Conservation (phyloP, 2,113 vertebrate species). For the Vombatus ursinus region DNA sequence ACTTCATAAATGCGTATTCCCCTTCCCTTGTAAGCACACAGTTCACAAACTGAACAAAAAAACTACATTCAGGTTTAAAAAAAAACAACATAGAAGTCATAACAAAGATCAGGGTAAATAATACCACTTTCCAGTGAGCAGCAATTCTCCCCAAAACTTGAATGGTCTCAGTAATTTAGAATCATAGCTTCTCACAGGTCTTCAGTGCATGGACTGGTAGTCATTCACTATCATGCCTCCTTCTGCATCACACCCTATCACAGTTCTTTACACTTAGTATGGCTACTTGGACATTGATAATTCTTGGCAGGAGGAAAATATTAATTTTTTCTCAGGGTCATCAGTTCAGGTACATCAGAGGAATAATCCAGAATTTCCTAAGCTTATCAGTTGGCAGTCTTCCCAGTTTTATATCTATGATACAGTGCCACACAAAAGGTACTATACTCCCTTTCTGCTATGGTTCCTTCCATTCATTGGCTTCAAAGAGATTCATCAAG, state of each 20-base stretch:
- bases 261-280: not conserved
- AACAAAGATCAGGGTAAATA: not conserved
- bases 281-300: not conserved
- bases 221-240: not conserved
- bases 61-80: not conserved
- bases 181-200: not conserved
- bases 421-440: not conserved
- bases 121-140: not conserved
- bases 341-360: not conserved
- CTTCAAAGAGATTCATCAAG: not conserved
- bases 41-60: not conserved
- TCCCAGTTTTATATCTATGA: not conserved
- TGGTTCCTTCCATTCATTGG: not conserved
- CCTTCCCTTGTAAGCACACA: not conserved
- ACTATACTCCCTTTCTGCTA: not conserved
- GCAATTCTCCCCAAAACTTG: not conserved
- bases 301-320: not conserved
- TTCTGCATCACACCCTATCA: not conserved
- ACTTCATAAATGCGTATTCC: not conserved
- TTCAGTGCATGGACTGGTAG: not conserved
- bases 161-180: not conserved
- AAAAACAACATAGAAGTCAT: not conserved
- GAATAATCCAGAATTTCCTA: not conserved
- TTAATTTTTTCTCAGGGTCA: not conserved
- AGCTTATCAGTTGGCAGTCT: not conserved